A percentile compares a stretch with the other conserved stretches of the same genome.
Evolutionary conservation across 2,113 vertebrate genomes (phyloP).

Genomic region (Heterochromis multidens): DNA sequence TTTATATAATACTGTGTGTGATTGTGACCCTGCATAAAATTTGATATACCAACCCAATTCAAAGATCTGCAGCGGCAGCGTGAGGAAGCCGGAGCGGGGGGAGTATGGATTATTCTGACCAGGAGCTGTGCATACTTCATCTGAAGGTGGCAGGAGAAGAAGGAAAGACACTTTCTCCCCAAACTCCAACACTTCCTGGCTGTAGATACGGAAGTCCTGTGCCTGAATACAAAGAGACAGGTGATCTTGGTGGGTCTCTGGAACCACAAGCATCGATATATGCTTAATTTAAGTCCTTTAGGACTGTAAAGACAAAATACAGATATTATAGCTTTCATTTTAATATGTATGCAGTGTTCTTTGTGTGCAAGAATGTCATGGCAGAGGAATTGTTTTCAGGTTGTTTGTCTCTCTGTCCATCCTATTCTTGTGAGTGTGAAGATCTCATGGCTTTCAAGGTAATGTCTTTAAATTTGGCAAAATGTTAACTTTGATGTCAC

Average conservation of each 20-base stretch:
- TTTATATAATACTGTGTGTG: background rate
- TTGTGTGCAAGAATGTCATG: background rate
- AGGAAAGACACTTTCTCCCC: slow-evolving; percentile 87
- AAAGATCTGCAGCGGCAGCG: slow-evolving; percentile 87
- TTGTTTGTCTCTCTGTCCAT: background rate
- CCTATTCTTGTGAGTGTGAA: background rate
- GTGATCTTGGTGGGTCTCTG: background rate
- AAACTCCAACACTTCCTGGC: slow-evolving; percentile 88
- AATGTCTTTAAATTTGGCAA: background rate
- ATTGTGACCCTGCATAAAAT: background rate
- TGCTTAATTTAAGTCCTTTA: background rate
- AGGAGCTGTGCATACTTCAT: slow-evolving; percentile 86
- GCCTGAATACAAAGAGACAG: slow-evolving; percentile 66
- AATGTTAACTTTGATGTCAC: background rate
- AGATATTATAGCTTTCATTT: background rate
- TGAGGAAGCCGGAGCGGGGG: slow-evolving; percentile 84
- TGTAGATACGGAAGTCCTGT: slow-evolving; percentile 88
- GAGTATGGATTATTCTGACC: slow-evolving; percentile 88
- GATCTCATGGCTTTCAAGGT: background rate
- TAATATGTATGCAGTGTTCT: background rate
- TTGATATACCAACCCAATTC: slow-evolving; percentile 80
- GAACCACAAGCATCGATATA: background rate
- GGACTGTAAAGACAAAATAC: background rate
- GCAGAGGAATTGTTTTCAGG: background rate
- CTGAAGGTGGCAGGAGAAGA: slow-evolving; percentile 85